These are phyloP conservation scores for Himalopsyche kuldschensis DNA, from an alignment of 2,888 invertebrate species.

Conservation along the genomic window DNA sequence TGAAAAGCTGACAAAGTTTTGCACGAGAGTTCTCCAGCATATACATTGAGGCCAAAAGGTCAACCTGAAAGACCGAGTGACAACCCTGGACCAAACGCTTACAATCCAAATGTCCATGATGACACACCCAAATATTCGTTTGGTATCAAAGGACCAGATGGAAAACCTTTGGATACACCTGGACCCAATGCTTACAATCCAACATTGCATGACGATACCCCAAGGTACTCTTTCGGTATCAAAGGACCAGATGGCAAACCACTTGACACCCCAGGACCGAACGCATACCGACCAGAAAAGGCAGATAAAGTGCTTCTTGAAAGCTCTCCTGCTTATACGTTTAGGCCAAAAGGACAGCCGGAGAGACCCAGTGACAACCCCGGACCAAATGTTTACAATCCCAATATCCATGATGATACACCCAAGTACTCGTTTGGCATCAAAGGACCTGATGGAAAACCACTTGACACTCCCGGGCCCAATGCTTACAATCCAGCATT, in stretches of 20 bases:
- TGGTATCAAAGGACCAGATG: conserved; percentile 58
- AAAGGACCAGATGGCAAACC: conserved; percentile 60
- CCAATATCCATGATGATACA: conserved; percentile 58
- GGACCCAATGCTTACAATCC: conserved; percentile 63
- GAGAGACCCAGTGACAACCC: conserved; percentile 51
- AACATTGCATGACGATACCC: conserved; percentile 60
- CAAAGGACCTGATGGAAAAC: conserved; percentile 57
- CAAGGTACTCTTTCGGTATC: conserved; percentile 64
- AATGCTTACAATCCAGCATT: conserved; percentile 56
- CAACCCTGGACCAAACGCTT: conserved; percentile 56
- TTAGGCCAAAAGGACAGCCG: conserved; percentile 50
- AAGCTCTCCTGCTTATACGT: conserved; percentile 51
- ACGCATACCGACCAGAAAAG: conserved; percentile 66
- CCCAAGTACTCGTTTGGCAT: conserved; percentile 66
- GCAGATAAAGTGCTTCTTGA: conserved; percentile 51
- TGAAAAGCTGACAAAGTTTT: conserved; percentile 51
- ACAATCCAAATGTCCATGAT: conserved; percentile 60
- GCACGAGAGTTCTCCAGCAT: conserved; percentile 61
- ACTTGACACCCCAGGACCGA: conserved; percentile 72
- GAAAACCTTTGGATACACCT: conserved; percentile 60
- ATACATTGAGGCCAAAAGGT: conserved; percentile 67
- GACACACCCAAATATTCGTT: conserved; percentile 66
- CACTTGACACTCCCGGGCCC: conserved; percentile 71
- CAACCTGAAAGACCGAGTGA: conserved; percentile 49
- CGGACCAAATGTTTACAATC: conserved; percentile 59